phyloP scores from a whole-genome alignment of 2,113 vertebrate species.

The Myiozetetes cayanensis region DNA sequence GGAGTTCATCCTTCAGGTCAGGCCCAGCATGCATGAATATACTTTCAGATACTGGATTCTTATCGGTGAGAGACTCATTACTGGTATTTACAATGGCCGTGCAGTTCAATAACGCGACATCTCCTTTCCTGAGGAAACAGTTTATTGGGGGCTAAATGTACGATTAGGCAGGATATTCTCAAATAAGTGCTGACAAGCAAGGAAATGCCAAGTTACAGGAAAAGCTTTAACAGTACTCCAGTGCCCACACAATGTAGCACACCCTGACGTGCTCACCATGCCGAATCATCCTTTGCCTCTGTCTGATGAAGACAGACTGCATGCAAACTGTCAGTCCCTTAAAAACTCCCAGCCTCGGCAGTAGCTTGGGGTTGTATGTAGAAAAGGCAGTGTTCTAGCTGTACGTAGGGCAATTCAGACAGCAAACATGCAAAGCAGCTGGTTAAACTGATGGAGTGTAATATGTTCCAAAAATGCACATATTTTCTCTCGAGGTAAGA shows the following conservation, averaged over 20 bases:
- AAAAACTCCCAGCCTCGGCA: background rate
- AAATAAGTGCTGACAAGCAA: background rate
- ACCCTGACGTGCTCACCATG: background rate
- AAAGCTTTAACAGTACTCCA: background rate
- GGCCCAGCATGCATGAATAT: conserved; percentile 88
- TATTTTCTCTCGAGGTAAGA: background rate
- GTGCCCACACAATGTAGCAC: accelerated
- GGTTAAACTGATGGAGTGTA: background rate
- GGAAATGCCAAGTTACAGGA: background rate
- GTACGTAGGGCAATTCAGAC: background rate
- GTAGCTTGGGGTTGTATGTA: background rate
- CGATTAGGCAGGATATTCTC: background rate
- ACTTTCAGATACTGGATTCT: conserved; percentile 91
- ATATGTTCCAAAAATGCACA: accelerated
- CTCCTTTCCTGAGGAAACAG: conserved; percentile 80
- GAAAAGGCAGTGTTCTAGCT: background rate
- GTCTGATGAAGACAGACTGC: background rate
- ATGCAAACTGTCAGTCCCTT: accelerated
- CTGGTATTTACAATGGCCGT: conserved; percentile 94
- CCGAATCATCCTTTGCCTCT: background rate
- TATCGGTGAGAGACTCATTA: conserved; percentile 93
- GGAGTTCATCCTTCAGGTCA: conserved; percentile 89
- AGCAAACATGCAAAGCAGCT: background rate
- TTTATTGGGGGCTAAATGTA: background rate
- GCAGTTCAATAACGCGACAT: conserved; percentile 90